Evolutionary conservation across 2,113 vertebrate species (phyloP).

Genomic region (Lepus europaeus): DNA sequence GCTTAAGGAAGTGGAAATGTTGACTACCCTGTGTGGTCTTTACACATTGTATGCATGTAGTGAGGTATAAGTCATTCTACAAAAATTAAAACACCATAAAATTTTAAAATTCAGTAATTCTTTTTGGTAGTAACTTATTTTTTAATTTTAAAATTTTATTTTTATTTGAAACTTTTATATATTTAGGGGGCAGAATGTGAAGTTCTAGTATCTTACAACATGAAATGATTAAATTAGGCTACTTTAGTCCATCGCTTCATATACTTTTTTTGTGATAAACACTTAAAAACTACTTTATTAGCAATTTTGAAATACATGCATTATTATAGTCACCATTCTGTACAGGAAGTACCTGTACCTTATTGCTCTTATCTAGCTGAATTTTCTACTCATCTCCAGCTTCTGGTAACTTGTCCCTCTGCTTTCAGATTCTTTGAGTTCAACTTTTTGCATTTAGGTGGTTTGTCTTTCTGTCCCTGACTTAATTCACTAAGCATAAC

Average conservation of each 20-base stretch:
- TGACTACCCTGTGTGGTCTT: too few species aligned
- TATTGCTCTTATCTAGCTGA: neutral
- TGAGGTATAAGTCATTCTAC: too few species aligned
- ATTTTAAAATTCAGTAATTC: neutral
- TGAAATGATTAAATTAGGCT: neutral
- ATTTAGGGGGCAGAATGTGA: neutral
- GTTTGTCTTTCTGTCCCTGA: neutral
- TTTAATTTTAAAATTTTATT: neutral
- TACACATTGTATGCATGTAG: too few species aligned
- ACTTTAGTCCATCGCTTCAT: neutral
- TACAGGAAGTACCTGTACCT: neutral
- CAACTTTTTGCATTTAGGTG: too few species aligned
- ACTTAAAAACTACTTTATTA: neutral
- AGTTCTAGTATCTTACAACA: neutral
- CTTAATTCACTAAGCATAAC: neutral
- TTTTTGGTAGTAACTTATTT: neutral
- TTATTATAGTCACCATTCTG: neutral
- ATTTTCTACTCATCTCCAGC: neutral
- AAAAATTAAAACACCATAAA: too few species aligned
- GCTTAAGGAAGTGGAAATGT: too few species aligned
- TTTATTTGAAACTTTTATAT: neutral
- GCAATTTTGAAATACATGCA: neutral
- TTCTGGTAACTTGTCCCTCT: too few species aligned
- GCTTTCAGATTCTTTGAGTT: neutral
- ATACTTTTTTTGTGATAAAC: neutral